A percentile compares a stretch with the other conserved stretches of the same genome.
phyloP scores from a whole-genome alignment of 2,113 vertebrate species.

The Forbesichthys agassizii region DNA sequence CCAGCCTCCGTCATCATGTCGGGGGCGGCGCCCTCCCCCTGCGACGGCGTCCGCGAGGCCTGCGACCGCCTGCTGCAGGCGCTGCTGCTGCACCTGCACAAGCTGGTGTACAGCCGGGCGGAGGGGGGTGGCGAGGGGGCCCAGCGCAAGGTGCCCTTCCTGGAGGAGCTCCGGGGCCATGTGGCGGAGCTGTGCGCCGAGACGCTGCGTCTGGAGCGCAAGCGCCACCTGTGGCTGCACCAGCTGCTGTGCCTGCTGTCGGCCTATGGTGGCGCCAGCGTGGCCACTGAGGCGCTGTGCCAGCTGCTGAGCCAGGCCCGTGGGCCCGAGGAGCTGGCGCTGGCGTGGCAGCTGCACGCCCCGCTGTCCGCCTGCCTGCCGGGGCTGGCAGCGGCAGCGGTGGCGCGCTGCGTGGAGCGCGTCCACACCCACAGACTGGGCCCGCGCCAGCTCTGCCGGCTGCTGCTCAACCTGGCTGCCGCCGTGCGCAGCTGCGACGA shows the following conservation, averaged over 20 bases:
- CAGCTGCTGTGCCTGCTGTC: conserved; percentile 87
- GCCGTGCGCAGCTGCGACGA: conserved; percentile 82
- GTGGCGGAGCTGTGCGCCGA: conserved; percentile 86
- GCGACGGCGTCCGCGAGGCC: conserved; percentile 87
- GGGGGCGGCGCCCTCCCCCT: conserved; percentile 76
- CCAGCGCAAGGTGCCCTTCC: conserved; percentile 81
- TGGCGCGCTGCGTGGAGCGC: conserved; percentile 81
- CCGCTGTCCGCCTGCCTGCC: conserved; percentile 84
- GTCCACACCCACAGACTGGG: conserved; percentile 85
- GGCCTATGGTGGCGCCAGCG: conserved; percentile 83
- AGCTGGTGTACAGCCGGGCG: conserved; percentile 84
- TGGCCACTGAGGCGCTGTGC: conserved; percentile 87
- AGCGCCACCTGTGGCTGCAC: conserved; percentile 91
- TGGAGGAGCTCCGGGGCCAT: conserved; percentile 84
- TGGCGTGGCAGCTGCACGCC: conserved; percentile 86
- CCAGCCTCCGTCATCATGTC: conserved; percentile 90
- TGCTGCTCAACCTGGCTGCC: conserved; percentile 83
- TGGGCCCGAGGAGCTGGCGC: conserved; percentile 84
- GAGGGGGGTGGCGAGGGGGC: conserved; percentile 67
- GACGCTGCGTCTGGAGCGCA: conserved; percentile 84
- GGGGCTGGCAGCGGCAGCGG: conserved; percentile 81
- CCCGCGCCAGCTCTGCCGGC: conserved; percentile 74
- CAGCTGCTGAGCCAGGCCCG: conserved; percentile 84
- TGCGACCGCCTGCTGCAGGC: conserved; percentile 90
- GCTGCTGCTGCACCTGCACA: conserved; percentile 89